Base-by-base conservation (phyloP, 2,797 vertebrate species). In the Pogonophryne albipinna region DNA sequence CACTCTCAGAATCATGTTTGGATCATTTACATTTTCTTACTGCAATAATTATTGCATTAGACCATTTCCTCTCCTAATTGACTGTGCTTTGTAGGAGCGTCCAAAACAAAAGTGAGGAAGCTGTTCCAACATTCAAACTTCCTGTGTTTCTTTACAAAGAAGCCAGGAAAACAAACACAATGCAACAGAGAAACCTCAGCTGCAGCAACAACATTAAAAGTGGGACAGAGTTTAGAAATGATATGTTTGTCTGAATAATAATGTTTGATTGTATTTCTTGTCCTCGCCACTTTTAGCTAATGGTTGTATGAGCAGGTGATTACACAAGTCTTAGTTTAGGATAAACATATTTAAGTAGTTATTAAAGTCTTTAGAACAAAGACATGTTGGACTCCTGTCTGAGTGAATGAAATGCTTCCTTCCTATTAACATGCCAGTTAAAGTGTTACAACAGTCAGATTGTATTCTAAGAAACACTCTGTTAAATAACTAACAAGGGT, bases 71-170 rank as follows among this genome's bases (percentile, higher is more conserved):
- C 14, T 19, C 9, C 4, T 49, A 12, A 1, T 53, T 52, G 12
- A 55, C 6, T 12, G 49, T 58, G 20, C 13, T 56, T 58, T 34
- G 56, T 44, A 23, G 13, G 19, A 68, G 53, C 0, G 0, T 20
- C 51, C 38, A 49, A 23, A 15, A 50, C 10, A 44, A 59, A 34
- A 31, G 19, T 10, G 31, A 62, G n/a, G 14, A 66, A 55, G 31
- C 41, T 19, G 19, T 42, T 27, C 3, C n/a, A 41, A 64, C 31
- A 38, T n/a, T 50, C n/a, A 34, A 17, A 47, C 52, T 64, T 74
- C 17, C n/a, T 67, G 51, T 67, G 51, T 47, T 60, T 51, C 23
- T 53, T 65, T 10, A 38, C 20, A 31, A 62, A 55, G 42, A 73
- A 57, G 11, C 15, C 59, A 57, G 34, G 13, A 56, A 60, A 45